Evolutionary conservation across 2,888 invertebrate genomes (phyloP), one percentile per base, ranked within the genome.

Genomic region (Hirtodrosophila histrioides): DNA sequence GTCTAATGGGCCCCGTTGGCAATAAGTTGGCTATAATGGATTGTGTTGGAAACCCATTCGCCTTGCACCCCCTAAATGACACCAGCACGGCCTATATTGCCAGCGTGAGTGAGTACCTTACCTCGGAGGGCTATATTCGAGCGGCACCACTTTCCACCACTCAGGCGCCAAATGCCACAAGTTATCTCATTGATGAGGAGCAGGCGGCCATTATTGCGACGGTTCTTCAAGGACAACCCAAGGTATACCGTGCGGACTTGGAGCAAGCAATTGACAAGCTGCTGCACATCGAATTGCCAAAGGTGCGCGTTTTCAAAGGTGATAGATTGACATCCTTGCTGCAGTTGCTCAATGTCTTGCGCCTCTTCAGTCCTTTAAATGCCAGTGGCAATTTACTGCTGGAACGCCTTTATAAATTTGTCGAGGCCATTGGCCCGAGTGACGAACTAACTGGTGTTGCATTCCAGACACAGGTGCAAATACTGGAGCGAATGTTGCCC

Each of bases 221-320:
- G 0, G 87, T 82, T 0, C 39, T 68, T 0, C 53, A 40, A 1
- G 50, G 39, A 0, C 27, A 35, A 4, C 55, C 40, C 0, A 55
- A 53, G 24, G 48, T 72, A 2, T 82, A 75, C 39, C 78, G 72
- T 0, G 87, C 87, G 1, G 81, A 82, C 94, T 61, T 98, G 95
- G 94, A 98, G 96, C 91, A 92, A 93, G 33, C 92, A 97, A 53
- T 97, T 95, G 0, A 92, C 92, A 12, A 94, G 94, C 87, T 91
- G 94, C 39, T 86, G 89, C 51, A 90, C 92, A 53, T 81, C 0
- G 81, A 82, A 12, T 27, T 82, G 10, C 78, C 82, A 12, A 87
- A 85, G 46, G 62, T 43, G 41, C 31, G 41, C 0, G 0, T 43
- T 1, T 62, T 75, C 2, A 36, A 44, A 10, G 69, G 58, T 1